Percentiles rank a stretch among this genome's conserved stretches.
phyloP scores from a whole-genome alignment of 2,113 vertebrate species.

The Platanista minor region DNA sequence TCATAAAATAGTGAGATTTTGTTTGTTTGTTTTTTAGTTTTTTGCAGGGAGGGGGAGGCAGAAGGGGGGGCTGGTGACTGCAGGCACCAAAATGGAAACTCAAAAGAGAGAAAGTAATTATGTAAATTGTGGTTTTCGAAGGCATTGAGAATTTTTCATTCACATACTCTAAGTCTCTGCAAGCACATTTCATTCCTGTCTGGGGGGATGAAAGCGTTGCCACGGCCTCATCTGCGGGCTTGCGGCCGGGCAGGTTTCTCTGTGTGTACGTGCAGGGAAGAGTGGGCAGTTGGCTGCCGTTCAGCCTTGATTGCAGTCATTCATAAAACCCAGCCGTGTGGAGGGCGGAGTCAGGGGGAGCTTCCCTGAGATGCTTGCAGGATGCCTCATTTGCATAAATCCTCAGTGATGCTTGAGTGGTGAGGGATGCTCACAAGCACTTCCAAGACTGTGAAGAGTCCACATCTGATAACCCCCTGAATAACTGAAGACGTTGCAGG shows the following conservation, averaged over 20 bases:
- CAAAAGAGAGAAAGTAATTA: conserved; percentile 76
- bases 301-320: conserved; percentile 84
- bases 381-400: conserved; percentile 76
- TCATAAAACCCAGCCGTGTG: conserved; percentile 81
- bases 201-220: conserved; percentile 72
- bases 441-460: conserved; percentile 61
- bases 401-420: conserved; percentile 66
- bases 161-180: conserved; percentile 73
- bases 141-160: conserved; percentile 79
- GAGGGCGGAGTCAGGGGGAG: conserved; percentile 75
- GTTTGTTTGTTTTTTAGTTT: conserved; percentile 20
- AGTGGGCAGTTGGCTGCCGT: conserved; percentile 85
- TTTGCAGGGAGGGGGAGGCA: background rate
- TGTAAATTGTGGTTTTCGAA: conserved; percentile 70
- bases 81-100: conserved; percentile 46
- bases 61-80: conserved; percentile 10
- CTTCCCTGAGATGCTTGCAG: conserved; percentile 68
- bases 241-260: conserved; percentile 67
- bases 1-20: conserved; percentile 7
- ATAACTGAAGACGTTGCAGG: conserved; percentile 55
- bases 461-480: conserved; percentile 67
- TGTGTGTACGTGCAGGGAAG: conserved; percentile 71
- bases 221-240: conserved; percentile 78
- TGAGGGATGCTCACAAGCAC: conserved; percentile 51
- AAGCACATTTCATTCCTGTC: conserved; percentile 79